Conservation (phyloP, 2,113 vertebrate species). For the Talpa occidentalis region DNA sequence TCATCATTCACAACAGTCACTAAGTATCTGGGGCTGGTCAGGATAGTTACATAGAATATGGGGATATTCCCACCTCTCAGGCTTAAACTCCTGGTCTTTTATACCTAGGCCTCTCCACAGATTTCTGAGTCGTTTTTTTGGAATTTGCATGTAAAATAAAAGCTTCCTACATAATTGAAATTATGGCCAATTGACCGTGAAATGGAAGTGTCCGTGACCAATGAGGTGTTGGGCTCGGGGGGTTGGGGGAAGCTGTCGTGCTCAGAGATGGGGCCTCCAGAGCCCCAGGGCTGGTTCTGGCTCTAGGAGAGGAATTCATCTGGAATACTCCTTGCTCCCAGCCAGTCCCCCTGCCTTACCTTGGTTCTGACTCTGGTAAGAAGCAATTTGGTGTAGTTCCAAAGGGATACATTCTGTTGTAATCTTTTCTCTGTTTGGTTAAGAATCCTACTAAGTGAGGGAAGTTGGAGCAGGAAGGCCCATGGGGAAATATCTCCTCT, state of each 20-base stretch:
- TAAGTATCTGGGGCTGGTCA: neutral
- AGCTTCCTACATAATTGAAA: slow-evolving; percentile 78
- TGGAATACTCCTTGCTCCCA: neutral
- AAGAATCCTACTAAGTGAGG: neutral
- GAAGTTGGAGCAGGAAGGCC: neutral
- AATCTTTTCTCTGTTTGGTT: slow-evolving; percentile 47
- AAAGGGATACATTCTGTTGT: neutral
- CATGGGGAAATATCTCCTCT: neutral
- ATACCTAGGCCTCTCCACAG: slow-evolving; percentile 60
- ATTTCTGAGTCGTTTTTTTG: slow-evolving; percentile 72
- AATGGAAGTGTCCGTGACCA: slow-evolving; percentile 79
- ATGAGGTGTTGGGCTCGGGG: slow-evolving; percentile 62
- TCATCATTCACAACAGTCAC: neutral
- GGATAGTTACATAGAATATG: neutral
- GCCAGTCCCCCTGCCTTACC: neutral
- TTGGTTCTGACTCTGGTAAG: neutral
- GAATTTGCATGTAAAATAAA: slow-evolving; percentile 78
- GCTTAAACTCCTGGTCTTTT: slow-evolving; percentile 40
- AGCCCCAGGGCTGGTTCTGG: slow-evolving; percentile 50
- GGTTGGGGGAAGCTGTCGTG: slow-evolving; percentile 13
- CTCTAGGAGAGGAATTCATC: slow-evolving; percentile 51
- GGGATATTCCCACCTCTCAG: neutral
- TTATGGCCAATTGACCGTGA: slow-evolving; percentile 79
- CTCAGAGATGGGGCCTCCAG: slow-evolving; percentile 59
- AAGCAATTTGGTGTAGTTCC: neutral